Conservation (phyloP, 2,797 vertebrate genomes). For the Coregonus ussuriensis region DNA sequence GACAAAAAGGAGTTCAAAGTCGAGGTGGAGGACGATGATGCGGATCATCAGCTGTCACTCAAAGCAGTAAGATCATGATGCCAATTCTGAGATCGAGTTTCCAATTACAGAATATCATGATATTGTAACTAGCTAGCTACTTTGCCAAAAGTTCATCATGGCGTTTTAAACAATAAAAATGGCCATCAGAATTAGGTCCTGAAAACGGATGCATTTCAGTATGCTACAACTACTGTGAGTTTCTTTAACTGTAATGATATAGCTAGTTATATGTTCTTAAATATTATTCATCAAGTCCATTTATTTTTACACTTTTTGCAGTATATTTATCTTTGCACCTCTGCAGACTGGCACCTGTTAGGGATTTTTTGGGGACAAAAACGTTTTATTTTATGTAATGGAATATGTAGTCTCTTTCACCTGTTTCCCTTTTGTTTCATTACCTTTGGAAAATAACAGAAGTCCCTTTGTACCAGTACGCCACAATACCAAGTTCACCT, state of each 20-base stretch:
- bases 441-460: too few relatives aligned
- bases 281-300: background rate
- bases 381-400: background rate
- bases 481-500: background rate
- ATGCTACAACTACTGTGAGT: too few relatives aligned
- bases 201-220: background rate
- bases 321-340: background rate
- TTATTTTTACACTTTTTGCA: background rate
- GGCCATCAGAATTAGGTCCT: background rate
- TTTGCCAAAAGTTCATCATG: background rate
- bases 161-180: background rate
- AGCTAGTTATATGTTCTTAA: background rate
- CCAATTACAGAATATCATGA: background rate
- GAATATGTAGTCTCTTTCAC: background rate
- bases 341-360: background rate
- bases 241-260: background rate
- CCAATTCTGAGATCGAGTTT: too few relatives aligned
- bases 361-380: too few relatives aligned
- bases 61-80: conserved; percentile 72
- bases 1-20: conserved; percentile 79
- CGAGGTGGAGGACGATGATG: conserved; percentile 77
- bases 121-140: background rate
- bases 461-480: background rate
- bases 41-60: conserved; percentile 82
- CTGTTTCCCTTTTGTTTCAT: background rate